Base-by-base conservation (phyloP, 2,888 invertebrate species). In the Drosophila pullipes region DNA sequence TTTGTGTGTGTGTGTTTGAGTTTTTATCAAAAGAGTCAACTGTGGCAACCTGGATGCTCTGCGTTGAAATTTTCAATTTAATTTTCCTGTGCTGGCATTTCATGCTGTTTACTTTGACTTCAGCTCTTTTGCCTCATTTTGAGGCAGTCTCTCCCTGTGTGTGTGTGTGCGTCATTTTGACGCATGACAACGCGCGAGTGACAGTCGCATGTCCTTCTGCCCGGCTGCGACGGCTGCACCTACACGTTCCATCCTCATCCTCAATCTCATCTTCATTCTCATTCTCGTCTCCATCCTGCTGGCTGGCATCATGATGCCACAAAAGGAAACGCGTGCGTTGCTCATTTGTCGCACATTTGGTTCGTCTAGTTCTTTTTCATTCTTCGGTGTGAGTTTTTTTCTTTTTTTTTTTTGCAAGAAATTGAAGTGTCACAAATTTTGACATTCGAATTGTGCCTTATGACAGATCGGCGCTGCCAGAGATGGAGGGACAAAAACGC, bases 351-450 rank as follows among this genome's bases (percentile, higher is more conserved):
- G 76, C 64, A 82, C 72, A 85, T 73, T 87, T 68, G 69, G 80
- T 63, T 80, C 65, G 69, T 63, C 67, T 72, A 65, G 25, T 64
- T 78, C 55, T 63, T 44, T 25, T 44, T 9, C 39, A 39, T 57
- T 39, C 28, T 55, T 55, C 37, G 25, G 25, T 28, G 35, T 31
- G 31, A 9, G 0, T 30, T 78, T 47, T 31, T 39, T 69, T 78
- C 74, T 35, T 35, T 30, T 78, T 47, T 31, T 47, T 69, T 80
- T 76, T 78, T 76, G 81, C 73, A 78, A 89, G 89, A 87, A 92
- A 92, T 91, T 85, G 91, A 91, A 91, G 91, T 91, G 93, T 93
- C 93, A 93, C 83, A 93, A 93, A 74, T 92, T 92, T 92, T 93
- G 93, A 93, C 93, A 92, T 90, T 90, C 92, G 91, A 92, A 93